Evolutionary conservation across 2,113 vertebrate species (phyloP), one percentile per base, ranked within the genome.

Genomic region (Rhinopomastus cyanomelas): DNA sequence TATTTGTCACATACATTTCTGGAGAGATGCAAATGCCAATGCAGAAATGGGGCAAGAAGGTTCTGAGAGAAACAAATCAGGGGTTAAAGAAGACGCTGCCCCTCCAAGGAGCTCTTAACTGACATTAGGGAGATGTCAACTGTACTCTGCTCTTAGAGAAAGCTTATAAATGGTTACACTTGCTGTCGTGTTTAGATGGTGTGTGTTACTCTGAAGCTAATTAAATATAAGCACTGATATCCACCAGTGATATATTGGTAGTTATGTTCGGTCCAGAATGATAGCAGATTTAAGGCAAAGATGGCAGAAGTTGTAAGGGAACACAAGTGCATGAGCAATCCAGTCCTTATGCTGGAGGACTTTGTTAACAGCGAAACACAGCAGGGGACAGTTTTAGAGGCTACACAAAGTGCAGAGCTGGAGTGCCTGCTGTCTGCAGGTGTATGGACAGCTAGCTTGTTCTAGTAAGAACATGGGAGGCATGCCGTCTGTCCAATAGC

Each of bases 221-320:
- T 61, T 11, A 73, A 8, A 48, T 16, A 3, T 22, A 11, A 29
- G 42, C 2, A 9, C 25, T 72, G 18, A 57, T 8, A 57, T 48
- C 27, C 17, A 18, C 10, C 30, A 34, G 30, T 74, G 29, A 64
- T 79, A 80, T 26, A 46, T 11, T 59, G n/a, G 30, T 49, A 64
- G 20, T 42, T 81, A 55, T 3, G 1, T 53, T 79, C 65, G 30
- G 39, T 74, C 37, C 26, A 78, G 48, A 57, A 48, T 67, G 49
- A 85, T 88, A 78, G 29, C 64, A 78, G 69, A 95, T 85, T 55
- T 81, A 21, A 16, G 6, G 14, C 10, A 87, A 76, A 66, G n/a
- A n/a, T n/a, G n/a, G n/a, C n/a, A n/a, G n/a, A n/a, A n/a, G n/a
- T n/a, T n/a, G n/a, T n/a, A n/a, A n/a, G n/a, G n/a, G n/a, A n/a